A percentile compares a stretch with the other conserved stretches of the same genome.
phyloP scores from a whole-genome alignment of 1,140 invertebrate species.

The Calliphora vicina region DNA sequence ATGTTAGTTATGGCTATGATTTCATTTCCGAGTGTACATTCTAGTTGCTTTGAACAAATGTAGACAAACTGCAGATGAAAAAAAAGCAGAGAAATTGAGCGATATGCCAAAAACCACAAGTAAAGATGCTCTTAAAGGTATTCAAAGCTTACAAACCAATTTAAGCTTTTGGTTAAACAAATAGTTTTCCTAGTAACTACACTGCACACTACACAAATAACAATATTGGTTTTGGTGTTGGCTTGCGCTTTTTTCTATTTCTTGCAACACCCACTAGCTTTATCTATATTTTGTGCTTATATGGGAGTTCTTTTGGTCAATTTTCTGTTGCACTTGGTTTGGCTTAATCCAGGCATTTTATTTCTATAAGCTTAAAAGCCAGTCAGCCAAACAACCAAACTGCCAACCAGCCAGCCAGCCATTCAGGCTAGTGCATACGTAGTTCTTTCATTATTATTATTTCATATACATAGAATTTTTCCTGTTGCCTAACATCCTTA shows the following conservation, averaged over 20 bases:
- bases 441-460: constrained; percentile 16
- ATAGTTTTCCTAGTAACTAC: constrained; percentile 13
- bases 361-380: constrained; percentile 27
- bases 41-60: no score
- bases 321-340: constrained; percentile 14
- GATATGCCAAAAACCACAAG: not conserved
- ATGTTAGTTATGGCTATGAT: no score
- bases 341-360: constrained; percentile 29
- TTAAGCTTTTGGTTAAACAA: constrained; percentile 34
- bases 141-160: constrained; percentile 30
- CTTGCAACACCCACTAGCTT: constrained; percentile 20
- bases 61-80: not conserved
- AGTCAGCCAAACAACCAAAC: no score
- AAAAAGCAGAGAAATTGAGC: not conserved
- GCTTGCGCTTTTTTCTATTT: not conserved
- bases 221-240: constrained; percentile 2
- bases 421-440: constrained; percentile 6
- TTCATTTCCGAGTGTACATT: no score
- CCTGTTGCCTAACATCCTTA: not conserved
- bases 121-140: constrained; percentile 2
- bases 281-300: constrained; percentile 6
- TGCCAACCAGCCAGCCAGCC: not conserved
- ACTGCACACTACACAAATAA: no score
- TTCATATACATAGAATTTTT: not conserved
- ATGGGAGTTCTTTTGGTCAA: constrained; percentile 14